phyloP scores from a whole-genome alignment of 2,888 invertebrate species.

The Hetaerina titia region DNA sequence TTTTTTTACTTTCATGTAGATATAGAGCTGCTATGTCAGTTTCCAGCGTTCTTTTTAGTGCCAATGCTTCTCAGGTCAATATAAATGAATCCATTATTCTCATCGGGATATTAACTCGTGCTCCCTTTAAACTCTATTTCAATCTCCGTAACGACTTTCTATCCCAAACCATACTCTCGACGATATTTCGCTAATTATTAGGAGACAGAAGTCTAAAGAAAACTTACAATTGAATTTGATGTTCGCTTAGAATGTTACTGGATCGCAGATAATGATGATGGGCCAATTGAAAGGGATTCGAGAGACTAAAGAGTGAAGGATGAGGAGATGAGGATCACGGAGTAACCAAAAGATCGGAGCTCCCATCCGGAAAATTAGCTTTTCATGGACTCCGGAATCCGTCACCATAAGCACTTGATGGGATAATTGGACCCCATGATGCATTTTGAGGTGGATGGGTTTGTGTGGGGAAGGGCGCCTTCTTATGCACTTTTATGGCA shows the following conservation, averaged over 20 bases:
- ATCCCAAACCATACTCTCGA: no score
- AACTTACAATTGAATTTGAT: no score
- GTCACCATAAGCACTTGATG: not conserved
- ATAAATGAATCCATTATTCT: no score
- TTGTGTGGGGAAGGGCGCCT: not conserved
- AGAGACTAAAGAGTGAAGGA: not conserved
- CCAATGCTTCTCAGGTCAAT: no score
- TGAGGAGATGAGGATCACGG: not conserved
- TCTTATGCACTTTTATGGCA: not conserved
- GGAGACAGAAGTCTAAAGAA: no score
- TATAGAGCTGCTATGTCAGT: no score
- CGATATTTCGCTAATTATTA: no score
- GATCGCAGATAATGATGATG: not conserved
- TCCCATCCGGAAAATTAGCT: not conserved
- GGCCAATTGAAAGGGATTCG: not conserved
- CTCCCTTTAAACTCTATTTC: no score
- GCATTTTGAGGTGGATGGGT: not conserved
- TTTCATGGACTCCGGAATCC: not conserved
- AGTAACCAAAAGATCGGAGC: not conserved
- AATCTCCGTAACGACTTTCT: no score
- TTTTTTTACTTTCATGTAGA: no score
- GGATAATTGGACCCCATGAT: not conserved
- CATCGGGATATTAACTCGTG: no score
- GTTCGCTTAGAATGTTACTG: not conserved
- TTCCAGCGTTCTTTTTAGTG: no score